phyloP scores from a whole-genome alignment of 2,797 vertebrate species.

The Stomatorhinus walkeri region DNA sequence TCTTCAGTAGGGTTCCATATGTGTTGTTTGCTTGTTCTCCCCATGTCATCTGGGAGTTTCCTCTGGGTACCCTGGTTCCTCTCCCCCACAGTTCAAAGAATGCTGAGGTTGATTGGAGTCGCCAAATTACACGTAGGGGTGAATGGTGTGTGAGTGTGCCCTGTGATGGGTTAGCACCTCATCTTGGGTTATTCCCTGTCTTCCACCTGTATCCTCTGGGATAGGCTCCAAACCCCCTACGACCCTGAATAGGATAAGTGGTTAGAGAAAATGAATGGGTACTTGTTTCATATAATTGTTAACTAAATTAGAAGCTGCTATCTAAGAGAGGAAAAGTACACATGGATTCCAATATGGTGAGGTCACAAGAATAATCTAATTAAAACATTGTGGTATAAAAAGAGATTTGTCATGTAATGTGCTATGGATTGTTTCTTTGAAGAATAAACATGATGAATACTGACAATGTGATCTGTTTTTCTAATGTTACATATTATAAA shows the following conservation, averaged over 20 bases:
- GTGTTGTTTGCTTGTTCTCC: background rate
- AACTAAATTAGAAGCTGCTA: background rate
- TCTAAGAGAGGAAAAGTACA: background rate
- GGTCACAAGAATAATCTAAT: background rate
- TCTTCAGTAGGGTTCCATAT: background rate
- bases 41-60: background rate
- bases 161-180: background rate
- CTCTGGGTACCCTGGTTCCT: background rate
- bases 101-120: background rate
- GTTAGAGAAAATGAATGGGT: background rate
- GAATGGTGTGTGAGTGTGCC: background rate
- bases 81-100: background rate
- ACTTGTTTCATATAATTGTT: background rate
- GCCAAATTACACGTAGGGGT: background rate
- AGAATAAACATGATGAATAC: constrained; percentile 53
- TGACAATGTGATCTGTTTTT: constrained; percentile 52
- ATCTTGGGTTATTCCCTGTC: background rate
- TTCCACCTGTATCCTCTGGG: background rate
- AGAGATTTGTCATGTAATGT: constrained; percentile 53
- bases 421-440: constrained; percentile 53
- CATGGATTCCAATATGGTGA: background rate
- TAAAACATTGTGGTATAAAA: constrained; percentile 36
- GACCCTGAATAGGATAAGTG: background rate
- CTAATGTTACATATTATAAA: constrained; percentile 48
- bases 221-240: background rate